Conservation (phyloP, 2,113 vertebrate species). For the Otis tarda region DNA sequence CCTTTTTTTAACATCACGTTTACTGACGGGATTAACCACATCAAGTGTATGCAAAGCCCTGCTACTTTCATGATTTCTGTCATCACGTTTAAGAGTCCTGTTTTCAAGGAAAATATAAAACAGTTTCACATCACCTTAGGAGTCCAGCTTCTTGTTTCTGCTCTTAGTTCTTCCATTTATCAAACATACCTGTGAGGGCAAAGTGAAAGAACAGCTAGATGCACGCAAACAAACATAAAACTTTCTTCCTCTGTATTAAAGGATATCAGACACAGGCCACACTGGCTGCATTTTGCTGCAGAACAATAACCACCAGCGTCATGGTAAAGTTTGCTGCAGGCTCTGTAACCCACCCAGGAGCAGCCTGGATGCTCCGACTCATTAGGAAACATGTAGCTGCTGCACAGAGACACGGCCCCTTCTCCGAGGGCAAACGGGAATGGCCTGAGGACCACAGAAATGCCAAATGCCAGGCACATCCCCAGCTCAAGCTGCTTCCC, state of each 20-base stretch:
- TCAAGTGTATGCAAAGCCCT: conserved; percentile 11
- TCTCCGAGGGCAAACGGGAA: neutral
- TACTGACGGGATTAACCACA: conserved; percentile 42
- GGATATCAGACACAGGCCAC: neutral
- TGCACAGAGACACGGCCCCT: neutral
- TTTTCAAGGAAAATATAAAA: conserved; percentile 9
- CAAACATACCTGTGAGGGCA: neutral
- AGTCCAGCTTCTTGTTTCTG: neutral
- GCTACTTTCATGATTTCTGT: neutral
- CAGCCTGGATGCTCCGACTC: neutral
- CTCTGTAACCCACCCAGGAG: neutral
- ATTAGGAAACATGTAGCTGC: neutral
- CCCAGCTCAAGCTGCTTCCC: neutral
- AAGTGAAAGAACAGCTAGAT: neutral
- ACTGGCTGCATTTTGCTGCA: neutral
- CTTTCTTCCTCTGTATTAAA: neutral
- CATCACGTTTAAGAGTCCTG: neutral
- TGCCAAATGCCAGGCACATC: neutral
- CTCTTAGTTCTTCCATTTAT: neutral
- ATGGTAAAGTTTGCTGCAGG: neutral
- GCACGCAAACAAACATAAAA: neutral
- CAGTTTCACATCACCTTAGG: neutral
- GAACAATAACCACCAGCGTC: neutral
- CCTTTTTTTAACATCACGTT: conserved; percentile 1
- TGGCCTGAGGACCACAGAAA: neutral